These are phyloP conservation scores for Platyrinchus mystaceus DNA, from an alignment of 2,797 vertebrate species.

Conservation along the genomic window DNA sequence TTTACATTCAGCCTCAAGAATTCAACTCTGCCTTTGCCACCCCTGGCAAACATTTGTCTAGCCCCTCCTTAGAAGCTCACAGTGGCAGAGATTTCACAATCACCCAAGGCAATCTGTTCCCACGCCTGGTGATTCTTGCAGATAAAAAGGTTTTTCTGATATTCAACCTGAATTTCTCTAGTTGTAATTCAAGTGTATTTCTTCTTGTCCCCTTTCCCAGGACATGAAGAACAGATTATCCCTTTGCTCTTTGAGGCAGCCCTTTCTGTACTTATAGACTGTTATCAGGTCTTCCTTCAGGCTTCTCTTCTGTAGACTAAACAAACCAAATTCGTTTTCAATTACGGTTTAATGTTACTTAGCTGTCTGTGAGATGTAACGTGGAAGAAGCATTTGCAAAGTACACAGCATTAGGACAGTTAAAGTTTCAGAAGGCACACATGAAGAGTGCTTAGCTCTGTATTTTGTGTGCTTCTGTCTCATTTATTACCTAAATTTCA, in stretches of 20 bases:
- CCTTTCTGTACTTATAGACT: not conserved
- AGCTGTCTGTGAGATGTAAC: not conserved
- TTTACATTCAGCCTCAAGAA: not conserved
- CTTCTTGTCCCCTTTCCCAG: conserved; percentile 20
- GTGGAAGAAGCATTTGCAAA: not conserved
- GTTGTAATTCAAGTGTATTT: not conserved
- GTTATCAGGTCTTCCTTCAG: conserved; percentile 36
- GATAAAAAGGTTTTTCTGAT: conserved; percentile 11
- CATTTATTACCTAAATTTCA: not conserved
- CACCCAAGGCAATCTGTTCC: not conserved
- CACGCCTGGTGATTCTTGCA: not conserved
- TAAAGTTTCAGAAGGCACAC: not conserved
- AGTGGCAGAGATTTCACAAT: not conserved
- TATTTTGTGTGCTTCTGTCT: not conserved
- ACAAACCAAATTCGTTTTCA: not conserved
- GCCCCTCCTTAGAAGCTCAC: not conserved
- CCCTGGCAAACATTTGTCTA: not conserved
- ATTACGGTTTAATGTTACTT: conserved; percentile 11
- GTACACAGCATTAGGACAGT: not conserved
- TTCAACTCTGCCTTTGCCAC: not conserved
- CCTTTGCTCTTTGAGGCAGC: not conserved
- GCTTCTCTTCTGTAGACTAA: conserved; percentile 38
- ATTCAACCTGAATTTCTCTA: not conserved
- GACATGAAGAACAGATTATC: not conserved
- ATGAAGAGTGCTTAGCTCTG: not conserved